Evolutionary conservation across 1,140 invertebrate genomes (phyloP), one percentile per base, ranked within the genome.

Genomic region (Radopholus similis): DNA sequence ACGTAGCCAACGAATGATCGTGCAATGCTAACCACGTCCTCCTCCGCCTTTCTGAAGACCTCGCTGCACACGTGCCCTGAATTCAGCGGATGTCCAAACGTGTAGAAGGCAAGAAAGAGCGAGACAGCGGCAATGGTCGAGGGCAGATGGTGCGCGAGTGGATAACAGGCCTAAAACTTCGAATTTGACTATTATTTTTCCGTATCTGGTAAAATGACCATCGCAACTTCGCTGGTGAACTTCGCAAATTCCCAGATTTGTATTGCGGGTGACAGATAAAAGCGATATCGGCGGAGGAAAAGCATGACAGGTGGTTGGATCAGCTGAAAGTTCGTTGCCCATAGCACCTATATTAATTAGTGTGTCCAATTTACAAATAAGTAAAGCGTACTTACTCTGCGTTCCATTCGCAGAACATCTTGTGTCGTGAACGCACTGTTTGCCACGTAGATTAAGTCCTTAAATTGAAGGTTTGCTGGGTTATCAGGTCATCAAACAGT

Each of bases 221-320:
- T 2, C 2, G 66, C 66, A n/a, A 68, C 66, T 28, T 68, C 66
- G 32, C 59, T 68, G 26, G 66, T 63, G 32, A 68, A 68, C 26
- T 68, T 68, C 42, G 65, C 18, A n/a, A 68, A 44, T 26, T 38
- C 38, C 40, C 66, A 62, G 13, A 49, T 35, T 2, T 26, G 21
- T 21, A 35, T 57, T 1, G 63, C 21, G 0, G 66, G 44, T 2
- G 63, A 68, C 13, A 70, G 15, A 18, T 68, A 64, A 32, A 49
- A 57, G 26, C 66, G 66, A 44, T 69, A 68, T 18, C 59, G 66
- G 6, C 66, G 66, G 30, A 68, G 21, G 47, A 68, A 68, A n/a
- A 64, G 65, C 2, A 67, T 54, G 15, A 57, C 5, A 51, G 63
- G 55, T 9, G 65, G 44, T 9, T 37, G 32, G 15, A 34, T 47